phyloP scores from a whole-genome alignment of 2,113 vertebrate genomes.

The Xyliphius kryptos region DNA sequence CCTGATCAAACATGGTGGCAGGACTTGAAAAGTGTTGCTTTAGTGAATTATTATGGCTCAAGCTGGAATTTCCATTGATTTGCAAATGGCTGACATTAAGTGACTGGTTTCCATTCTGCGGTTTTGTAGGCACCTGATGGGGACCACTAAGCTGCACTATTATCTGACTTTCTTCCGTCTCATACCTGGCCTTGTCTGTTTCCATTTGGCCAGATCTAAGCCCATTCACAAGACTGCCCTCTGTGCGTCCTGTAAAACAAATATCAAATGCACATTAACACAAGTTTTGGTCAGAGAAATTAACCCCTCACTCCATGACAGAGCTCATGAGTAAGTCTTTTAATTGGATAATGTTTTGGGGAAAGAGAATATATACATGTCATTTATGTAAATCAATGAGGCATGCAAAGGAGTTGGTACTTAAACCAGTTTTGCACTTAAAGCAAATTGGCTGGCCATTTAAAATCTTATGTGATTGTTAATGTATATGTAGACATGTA shows the following conservation, averaged over 20 bases:
- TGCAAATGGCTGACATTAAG: conserved; percentile 64
- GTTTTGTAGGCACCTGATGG: conserved; percentile 65
- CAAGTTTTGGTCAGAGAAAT: too few species aligned
- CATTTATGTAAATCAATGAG: too few species aligned
- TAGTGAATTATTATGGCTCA: conserved; percentile 64
- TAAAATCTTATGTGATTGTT: too few species aligned
- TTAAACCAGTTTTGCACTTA: too few species aligned
- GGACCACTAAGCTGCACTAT: conserved; percentile 67
- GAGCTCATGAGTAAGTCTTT: too few species aligned
- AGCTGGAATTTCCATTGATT: conserved; percentile 72
- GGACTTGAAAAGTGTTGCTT: conserved; percentile 69
- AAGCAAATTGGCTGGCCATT: too few species aligned
- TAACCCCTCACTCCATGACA: too few species aligned
- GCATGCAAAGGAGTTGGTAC: too few species aligned
- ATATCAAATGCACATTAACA: conserved; percentile 1
- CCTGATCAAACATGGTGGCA: conserved; percentile 60
- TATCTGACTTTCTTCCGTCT: conserved; percentile 85
- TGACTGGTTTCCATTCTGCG: conserved; percentile 78
- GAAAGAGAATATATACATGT: too few species aligned
- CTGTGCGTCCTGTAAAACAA: conserved; percentile 63
- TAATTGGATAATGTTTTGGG: too few species aligned
- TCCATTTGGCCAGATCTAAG: conserved; percentile 96
- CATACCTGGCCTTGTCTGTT: conserved; percentile 88
- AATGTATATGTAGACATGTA: too few species aligned
- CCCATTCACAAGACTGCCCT: conserved; percentile 94